phyloP scores from a whole-genome alignment of 2,113 vertebrate species.

The Tupaia chinensis region DNA sequence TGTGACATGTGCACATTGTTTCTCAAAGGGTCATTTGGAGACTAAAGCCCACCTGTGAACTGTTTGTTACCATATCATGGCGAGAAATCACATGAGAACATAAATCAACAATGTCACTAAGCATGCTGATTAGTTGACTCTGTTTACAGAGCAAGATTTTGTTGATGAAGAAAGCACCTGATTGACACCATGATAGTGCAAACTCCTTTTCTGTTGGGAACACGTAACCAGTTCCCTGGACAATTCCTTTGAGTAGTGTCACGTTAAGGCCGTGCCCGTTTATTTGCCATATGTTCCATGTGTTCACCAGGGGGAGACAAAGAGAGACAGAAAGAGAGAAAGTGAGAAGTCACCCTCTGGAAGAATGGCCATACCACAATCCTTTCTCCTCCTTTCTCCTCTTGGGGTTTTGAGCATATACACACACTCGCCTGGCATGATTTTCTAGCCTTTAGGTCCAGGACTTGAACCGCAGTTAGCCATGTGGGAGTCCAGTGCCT shows the following conservation, averaged over 20 bases:
- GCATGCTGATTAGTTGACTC: not conserved
- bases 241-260: not conserved
- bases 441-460: too few relatives aligned
- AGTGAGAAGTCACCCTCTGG: too few relatives aligned
- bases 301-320: too few relatives aligned
- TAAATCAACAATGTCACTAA: not conserved
- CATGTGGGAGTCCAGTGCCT: too few relatives aligned
- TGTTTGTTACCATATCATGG: not conserved
- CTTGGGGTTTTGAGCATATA: too few relatives aligned
- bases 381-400: too few relatives aligned
- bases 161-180: not conserved
- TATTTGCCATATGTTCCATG: too few relatives aligned
- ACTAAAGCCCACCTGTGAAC: not conserved
- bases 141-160: slow-evolving; percentile 12
- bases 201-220: not conserved
- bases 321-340: too few relatives aligned
- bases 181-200: not conserved
- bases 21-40: not conserved
- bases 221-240: not conserved
- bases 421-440: too few relatives aligned
- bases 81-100: not conserved
- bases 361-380: too few relatives aligned
- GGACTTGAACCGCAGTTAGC: too few relatives aligned
- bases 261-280: too few relatives aligned
- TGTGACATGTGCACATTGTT: not conserved